Conservation (phyloP, 2,113 vertebrate genomes). For the Ardeotis arabs region DNA sequence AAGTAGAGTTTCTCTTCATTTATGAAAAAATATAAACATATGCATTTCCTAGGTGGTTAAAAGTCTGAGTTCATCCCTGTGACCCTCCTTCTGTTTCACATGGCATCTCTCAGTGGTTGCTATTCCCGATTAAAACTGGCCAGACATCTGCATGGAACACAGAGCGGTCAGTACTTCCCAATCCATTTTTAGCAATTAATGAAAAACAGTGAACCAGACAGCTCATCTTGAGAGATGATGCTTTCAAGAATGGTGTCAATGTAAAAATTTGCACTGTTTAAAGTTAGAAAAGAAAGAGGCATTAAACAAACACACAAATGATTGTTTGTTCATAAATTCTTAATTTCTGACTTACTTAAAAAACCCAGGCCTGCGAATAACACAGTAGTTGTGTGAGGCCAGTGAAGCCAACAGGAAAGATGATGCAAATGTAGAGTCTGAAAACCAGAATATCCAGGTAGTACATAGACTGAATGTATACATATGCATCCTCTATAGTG, state of each 20-base stretch:
- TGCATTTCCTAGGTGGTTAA: neutral
- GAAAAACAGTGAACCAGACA: neutral
- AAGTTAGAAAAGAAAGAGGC: neutral
- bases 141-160: neutral
- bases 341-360: neutral
- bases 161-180: neutral
- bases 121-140: neutral
- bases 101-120: neutral
- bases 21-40: neutral
- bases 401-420: neutral
- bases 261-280: neutral
- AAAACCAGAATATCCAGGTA: neutral
- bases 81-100: neutral
- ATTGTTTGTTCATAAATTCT: neutral
- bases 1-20: neutral
- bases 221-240: neutral
- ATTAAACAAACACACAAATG: neutral
- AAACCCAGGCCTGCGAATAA: neutral
- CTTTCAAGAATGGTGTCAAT: neutral
- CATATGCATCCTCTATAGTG: neutral
- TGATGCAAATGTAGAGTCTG: neutral
- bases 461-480: no score
- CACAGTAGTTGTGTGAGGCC: neutral
- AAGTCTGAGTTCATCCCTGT: neutral
- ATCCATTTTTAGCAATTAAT: neutral